Conservation (phyloP, 2,888 invertebrate genomes). For the Lymantria dispar region DNA sequence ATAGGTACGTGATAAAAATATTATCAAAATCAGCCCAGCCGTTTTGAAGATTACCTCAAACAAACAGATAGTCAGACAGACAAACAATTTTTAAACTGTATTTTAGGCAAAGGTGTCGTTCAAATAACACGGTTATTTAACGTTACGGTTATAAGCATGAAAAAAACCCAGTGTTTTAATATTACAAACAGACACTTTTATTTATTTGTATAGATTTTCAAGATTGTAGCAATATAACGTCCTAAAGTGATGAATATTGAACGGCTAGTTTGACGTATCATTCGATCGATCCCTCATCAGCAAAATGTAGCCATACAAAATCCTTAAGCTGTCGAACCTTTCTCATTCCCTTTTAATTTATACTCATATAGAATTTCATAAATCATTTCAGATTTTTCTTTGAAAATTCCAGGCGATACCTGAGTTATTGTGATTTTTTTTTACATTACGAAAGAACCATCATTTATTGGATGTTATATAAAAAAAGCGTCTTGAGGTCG, state of each 20-base stretch:
- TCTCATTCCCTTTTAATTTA: not conserved
- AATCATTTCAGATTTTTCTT: not conserved
- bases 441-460: not conserved
- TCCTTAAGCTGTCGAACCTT: not conserved
- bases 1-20: no score
- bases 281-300: not conserved
- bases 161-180: no score
- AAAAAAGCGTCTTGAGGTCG: not conserved
- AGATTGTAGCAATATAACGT: no score
- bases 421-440: slow-evolving; percentile 1
- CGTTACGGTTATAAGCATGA: no score
- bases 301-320: not conserved
- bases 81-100: no score
- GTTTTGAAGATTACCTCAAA: no score
- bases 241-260: not conserved
- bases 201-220: no score
- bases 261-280: not conserved
- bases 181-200: no score
- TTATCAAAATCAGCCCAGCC: no score
- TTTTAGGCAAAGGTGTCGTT: no score
- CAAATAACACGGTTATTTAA: no score
- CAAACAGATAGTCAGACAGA: no score
- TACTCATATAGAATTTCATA: not conserved
- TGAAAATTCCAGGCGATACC: slow-evolving; percentile 1
- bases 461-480: slow-evolving; percentile 1